Evolutionary conservation across 2,888 invertebrate species (phyloP), one percentile per base, ranked within the genome.

Genomic region (Phymatocera aterrima): DNA sequence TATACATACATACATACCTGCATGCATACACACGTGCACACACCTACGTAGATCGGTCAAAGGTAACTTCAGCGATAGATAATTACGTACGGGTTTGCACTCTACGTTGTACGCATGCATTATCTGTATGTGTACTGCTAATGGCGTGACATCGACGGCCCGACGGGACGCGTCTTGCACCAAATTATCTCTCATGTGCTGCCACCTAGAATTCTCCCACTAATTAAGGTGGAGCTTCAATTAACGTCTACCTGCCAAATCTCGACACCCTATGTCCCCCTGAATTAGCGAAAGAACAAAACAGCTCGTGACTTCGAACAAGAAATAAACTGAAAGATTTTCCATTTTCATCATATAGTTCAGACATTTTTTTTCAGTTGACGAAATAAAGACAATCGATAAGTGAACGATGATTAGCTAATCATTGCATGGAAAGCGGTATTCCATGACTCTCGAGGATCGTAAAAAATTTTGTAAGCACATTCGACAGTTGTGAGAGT

Each of bases 141-240:
- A 12, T 43, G 15, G 64, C n/a, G 18, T 18, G 37, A 43, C 24
- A 68, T 68, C 68, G 68, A 68, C 68, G 37, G 6, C 43, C 46
- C 68, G 68, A 68, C 68, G 37, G 6, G 8, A 1, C 43, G 37
- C 40, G 46, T 68, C 40, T 68, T 43, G 68, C 68, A 68, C 68
- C 40, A 46, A 68, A 68, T 68, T 68, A 37, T 43, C 68, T 40
- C 43, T 21, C 68, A 43, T 28, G 68, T 68, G 28, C n/a, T n/a
- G n/a, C 28, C 46, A 68, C 15, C 28, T 15, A 46, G 68, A 28
- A 68, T 68, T 40, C 68, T 43, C 21, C n/a, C 43, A 40, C 68
- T 68, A 68, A 68, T 68, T 68, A 46, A 68, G 68, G 43, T 28
- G 68, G 46, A 28, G 68, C 46, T 68, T 46, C 68, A 68, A 68